Evolutionary conservation across 2,797 vertebrate genomes (phyloP).

Genomic region (Neostethus bicornis): DNA sequence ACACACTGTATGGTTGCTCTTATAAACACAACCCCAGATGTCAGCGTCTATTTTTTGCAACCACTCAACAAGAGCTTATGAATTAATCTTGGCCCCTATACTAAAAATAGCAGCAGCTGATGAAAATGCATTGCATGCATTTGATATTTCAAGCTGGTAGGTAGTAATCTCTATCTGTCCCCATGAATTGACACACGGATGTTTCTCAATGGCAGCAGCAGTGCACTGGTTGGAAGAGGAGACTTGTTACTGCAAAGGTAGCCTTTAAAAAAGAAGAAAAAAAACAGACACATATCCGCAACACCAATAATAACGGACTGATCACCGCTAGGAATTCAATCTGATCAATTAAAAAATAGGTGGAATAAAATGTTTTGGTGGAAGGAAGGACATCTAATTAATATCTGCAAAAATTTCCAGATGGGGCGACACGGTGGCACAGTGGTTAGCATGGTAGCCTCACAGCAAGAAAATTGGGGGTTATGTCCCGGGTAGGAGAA

Average conservation of each 20-base stretch:
- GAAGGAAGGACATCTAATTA: too few species aligned
- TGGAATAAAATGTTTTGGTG: too few species aligned
- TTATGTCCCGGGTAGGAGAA: too few species aligned
- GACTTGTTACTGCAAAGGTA: conserved; percentile 4
- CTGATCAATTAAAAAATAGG: too few species aligned
- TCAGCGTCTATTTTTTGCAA: conserved; percentile 14
- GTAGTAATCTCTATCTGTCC: conserved; percentile 36
- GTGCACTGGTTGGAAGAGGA: conserved; percentile 7
- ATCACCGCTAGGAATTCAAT: not conserved
- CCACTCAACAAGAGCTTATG: conserved; percentile 14
- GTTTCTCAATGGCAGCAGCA: conserved; percentile 31
- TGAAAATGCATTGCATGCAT: conserved; percentile 37
- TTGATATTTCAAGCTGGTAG: conserved; percentile 45
- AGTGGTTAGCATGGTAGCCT: too few species aligned
- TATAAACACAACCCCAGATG: conserved; percentile 17
- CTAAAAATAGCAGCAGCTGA: conserved; percentile 54
- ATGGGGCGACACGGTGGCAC: too few species aligned
- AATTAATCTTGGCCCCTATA: conserved; percentile 24
- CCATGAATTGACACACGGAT: conserved; percentile 34
- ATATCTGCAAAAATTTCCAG: too few species aligned
- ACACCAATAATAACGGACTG: not conserved
- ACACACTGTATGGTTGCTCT: conserved; percentile 1
- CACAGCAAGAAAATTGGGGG: too few species aligned
- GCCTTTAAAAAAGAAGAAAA: too few species aligned
- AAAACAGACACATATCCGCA: not conserved